A percentile compares a stretch with the other conserved stretches of the same genome.
phyloP scores from a whole-genome alignment of 1,140 invertebrate genomes.

The Ericerus pela region DNA sequence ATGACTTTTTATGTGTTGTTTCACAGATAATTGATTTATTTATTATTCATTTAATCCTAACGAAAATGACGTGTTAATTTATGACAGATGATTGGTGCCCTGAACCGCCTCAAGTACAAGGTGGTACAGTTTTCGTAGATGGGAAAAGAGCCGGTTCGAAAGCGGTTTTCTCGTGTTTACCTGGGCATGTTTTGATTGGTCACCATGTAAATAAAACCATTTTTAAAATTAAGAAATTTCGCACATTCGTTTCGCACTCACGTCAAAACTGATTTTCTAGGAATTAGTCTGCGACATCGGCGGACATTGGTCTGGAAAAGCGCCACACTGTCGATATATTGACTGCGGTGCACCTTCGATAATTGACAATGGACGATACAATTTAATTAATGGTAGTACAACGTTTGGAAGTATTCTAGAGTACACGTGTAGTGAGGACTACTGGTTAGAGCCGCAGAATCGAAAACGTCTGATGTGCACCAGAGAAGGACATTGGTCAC shows the following conservation, averaged over 20 bases:
- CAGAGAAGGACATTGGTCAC: conserved; percentile 72
- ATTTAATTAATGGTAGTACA: conserved; percentile 59
- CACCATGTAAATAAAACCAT: conserved; percentile 41
- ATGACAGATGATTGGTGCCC: conserved; percentile 62
- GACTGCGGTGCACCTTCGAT: conserved; percentile 71
- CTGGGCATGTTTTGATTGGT: conserved; percentile 71
- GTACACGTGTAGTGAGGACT: conserved; percentile 66
- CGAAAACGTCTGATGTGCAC: conserved; percentile 48
- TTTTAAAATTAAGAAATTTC: not conserved
- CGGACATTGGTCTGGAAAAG: conserved; percentile 62
- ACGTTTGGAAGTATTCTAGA: conserved; percentile 56
- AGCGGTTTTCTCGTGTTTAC: conserved; percentile 62
- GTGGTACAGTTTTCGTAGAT: conserved; percentile 48
- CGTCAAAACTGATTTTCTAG: conserved; percentile 30
- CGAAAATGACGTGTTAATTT: not conserved
- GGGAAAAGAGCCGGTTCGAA: conserved; percentile 59
- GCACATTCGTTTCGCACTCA: not conserved
- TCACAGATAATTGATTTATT: not conserved
- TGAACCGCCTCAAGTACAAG: conserved; percentile 53
- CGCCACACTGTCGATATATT: conserved; percentile 66
- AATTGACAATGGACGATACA: conserved; percentile 55
- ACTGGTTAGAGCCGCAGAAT: conserved; percentile 59
- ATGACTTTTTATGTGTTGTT: too few relatives aligned
- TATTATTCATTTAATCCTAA: not conserved
- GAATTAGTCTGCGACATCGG: conserved; percentile 63